Evolutionary conservation across 2,888 invertebrate genomes (phyloP), one percentile per base, ranked within the genome.

Genomic region (Cephus spinipes): DNA sequence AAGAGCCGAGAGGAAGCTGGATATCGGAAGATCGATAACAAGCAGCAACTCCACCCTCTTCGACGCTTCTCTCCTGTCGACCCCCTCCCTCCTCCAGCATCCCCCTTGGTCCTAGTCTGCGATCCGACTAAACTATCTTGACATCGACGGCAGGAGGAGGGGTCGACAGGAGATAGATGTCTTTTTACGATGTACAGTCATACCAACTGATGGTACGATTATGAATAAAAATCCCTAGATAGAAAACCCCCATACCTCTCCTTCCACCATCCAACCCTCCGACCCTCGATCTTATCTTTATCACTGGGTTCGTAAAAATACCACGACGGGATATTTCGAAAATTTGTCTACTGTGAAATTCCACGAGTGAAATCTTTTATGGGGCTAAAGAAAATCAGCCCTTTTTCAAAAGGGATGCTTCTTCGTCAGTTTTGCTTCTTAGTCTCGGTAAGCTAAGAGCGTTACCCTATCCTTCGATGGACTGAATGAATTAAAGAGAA

Each of bases 11-110:
- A 55, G 55, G 23, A 55, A 55, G 55, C 55, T 23, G 23, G 55
- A 55, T 23, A 23, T 23, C 23, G 23, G 76, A 83, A 79, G 84
- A 84, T 84, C 84, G 83, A 84, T 84, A 84, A 84, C 81, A 81
- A 82, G 82, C 80, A 81, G 77, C 78, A 82, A 79, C 79, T 80
- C 79, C 79, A 73, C 76, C 77, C 77, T 79, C 69, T 55, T 32
- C 68, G 55, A 69, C 76, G 36, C 74, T 74, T 71, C 73, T 55
- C 55, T 55, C 23, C 55, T 55, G 23, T 55, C 9, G 9, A 76
- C 75, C 77, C 76, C 75, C 35, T 12, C 12, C 35, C 76, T 35
- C 69, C 73, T 77, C 77, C 74, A 23, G 55, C 78, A 81, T 55
- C 78, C 78, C 76, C 81, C 81, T 84, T 80, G 80, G 82, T 83